phyloP scores from a whole-genome alignment of 2,797 vertebrate species.

The Ctenochaetus hawaiiensis region DNA sequence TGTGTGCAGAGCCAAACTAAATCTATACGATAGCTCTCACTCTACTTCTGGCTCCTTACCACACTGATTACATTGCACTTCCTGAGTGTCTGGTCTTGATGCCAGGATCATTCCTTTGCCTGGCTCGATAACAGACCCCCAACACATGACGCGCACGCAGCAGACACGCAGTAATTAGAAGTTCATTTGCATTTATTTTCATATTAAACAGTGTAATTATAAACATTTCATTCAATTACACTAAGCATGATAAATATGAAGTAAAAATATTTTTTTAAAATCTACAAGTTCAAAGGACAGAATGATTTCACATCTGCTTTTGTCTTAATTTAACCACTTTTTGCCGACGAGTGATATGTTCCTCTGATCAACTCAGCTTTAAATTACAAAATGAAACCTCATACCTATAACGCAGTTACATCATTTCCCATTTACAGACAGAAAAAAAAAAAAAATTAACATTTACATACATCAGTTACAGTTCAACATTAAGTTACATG shows the following conservation, averaged over 20 bases:
- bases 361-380: slow-evolving; percentile 86
- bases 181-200: slow-evolving; percentile 94
- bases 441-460: slow-evolving; percentile 80
- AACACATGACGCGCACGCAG: background rate
- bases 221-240: slow-evolving; percentile 99
- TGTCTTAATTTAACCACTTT: slow-evolving; percentile 78
- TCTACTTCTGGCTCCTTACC: background rate
- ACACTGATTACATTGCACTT: background rate
- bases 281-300: slow-evolving; percentile 95
- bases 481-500: slow-evolving; percentile 89
- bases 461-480: slow-evolving; percentile 89
- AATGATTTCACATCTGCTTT: slow-evolving; percentile 88
- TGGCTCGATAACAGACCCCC: background rate
- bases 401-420: slow-evolving; percentile 84
- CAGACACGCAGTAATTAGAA: slow-evolving; percentile 58
- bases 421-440: slow-evolving; percentile 89
- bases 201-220: slow-evolving; percentile 99
- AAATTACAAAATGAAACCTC: slow-evolving; percentile 90
- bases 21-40: background rate
- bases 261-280: slow-evolving; percentile 99
- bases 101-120: background rate
- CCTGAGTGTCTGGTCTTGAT: background rate
- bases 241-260: slow-evolving; percentile 98
- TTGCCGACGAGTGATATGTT: slow-evolving; percentile 88
- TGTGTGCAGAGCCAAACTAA: background rate